Base-by-base conservation (phyloP, 2,888 invertebrate genomes). In the Leucania comma region DNA sequence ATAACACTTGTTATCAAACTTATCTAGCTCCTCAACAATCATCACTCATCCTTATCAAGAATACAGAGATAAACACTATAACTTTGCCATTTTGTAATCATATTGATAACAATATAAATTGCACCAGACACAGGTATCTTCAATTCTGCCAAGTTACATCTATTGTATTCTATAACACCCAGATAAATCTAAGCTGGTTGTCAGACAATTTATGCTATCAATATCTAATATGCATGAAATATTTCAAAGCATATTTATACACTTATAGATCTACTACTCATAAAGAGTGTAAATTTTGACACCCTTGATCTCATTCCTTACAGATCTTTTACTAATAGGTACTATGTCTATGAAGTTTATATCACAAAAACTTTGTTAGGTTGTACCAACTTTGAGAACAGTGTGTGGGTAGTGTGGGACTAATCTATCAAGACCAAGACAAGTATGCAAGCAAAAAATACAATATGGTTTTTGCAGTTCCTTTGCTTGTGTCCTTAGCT, bases 21-120 rank as follows among this genome's bases (percentile, higher is more conserved):
- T 93, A 93, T 93, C 93, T 89, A 77, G 83, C 77, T 84, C 78
- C 87, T 87, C 75, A 74, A 84, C 84, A 89, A 84, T 88, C 90
- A 93, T 93, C 93, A 93, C 83, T 92, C 92, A 91, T 86, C 68
- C 86, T 92, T 94, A 94, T 94, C 94, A 89, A 77, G 80, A 90
- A 86, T 81, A 83, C 78, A 67, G 76, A 87, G 91, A 90, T 90
- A 91, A 89, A 87, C 80, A 69, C 42, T 63, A 56, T 64, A 82
- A 81, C 80, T 74, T 56, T 58, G 77, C 78, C 61, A 60, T 68
- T 78, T 84, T 66, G 62, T 58, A 80, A 67, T 51, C 61, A 51
- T 72, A 72, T 58, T 72, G 59, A 71, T 77, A 76, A 80, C 68
- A 80, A 75, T 80, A 69, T 62, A 68, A 70, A 75, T 69, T 82